These are phyloP conservation scores for Drosophila rufa DNA, from an alignment of 1,140 invertebrate genomes.

Conservation along the genomic window DNA sequence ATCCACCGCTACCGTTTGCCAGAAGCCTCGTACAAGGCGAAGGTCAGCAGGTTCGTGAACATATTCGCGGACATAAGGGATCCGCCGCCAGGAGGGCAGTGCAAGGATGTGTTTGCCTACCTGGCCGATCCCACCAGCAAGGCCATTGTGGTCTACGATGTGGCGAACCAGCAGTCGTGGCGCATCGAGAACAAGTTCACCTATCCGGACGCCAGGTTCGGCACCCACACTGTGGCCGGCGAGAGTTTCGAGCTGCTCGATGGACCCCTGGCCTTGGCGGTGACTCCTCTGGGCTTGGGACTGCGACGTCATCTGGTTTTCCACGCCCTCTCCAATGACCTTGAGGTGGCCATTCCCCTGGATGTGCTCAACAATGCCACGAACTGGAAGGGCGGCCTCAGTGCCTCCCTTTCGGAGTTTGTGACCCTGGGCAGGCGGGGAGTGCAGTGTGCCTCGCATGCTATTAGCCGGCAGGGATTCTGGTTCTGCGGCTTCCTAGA, in stretches of 20 bases:
- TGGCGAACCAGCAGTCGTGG: conserved; percentile 87
- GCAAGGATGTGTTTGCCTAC: conserved; percentile 89
- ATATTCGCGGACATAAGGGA: conserved; percentile 66
- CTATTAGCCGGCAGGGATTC: conserved; percentile 48
- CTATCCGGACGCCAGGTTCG: conserved; percentile 89
- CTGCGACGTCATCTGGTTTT: conserved; percentile 52
- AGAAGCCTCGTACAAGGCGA: conserved; percentile 69
- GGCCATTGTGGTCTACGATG: conserved; percentile 89
- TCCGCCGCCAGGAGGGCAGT: conserved; percentile 83
- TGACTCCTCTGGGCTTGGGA: conserved; percentile 45
- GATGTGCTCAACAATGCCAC: conserved; percentile 59
- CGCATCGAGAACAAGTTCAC: conserved; percentile 89
- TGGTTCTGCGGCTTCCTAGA: conserved; percentile 58
- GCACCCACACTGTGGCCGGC: conserved; percentile 88
- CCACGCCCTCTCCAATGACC: conserved; percentile 59
- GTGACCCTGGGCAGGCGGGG: conserved; percentile 52
- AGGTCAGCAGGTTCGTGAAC: conserved; percentile 86
- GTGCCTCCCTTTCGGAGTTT: conserved; percentile 58
- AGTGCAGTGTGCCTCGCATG: conserved; percentile 56
- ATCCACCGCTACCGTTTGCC: conserved; percentile 87
- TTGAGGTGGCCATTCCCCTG: conserved; percentile 69
- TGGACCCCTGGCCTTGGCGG: conserved; percentile 49
- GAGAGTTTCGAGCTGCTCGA: conserved; percentile 87
- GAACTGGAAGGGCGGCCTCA: conserved; percentile 45
- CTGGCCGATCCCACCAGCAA: conserved; percentile 90